Evolutionary conservation across 1,140 invertebrate species (phyloP), one percentile per base, ranked within the genome.

Genomic region (Diploscapter pachys): DNA sequence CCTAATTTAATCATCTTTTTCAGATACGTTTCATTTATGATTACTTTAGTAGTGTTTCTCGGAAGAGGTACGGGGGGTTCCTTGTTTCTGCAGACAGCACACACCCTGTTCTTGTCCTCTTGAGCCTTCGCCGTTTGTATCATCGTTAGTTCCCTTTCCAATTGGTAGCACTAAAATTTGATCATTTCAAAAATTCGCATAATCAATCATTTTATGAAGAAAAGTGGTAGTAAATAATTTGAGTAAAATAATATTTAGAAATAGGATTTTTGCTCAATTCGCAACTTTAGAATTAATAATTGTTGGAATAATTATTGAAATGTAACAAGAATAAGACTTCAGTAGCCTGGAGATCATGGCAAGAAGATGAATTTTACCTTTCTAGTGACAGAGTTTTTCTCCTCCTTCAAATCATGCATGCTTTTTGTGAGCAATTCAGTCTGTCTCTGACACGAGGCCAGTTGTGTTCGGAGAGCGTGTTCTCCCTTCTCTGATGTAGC

Each of bases 331-430:
- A 67, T 13, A 50, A 4, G 13, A 11, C 4, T 63, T 73, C 71
- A 63, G 11, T 57, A 50, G 51, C 2, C 5, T 71, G 6, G 73
- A 49, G 11, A 11, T 55, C 31, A 62, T 31, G 31, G 31, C 31
- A 31, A 31, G 31, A 31, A 31, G 31, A 31, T 48, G 65, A 72
- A 13, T 55, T 53, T 80, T 62, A 57, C 80, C 56, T 73, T 82
- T 13, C 52, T 76, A 61, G 61, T 76, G 63, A 75, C 63, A 4
- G 56, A 57, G 0, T 66, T 61, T 54, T 78, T 77, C 13, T 82
- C 81, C 13, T 81, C 81, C 5, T 76, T 75, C 51, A 79, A 66
- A 31, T 63, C 59, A n/a, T 80, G 63, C 59, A 83, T 82, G 59
- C 79, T 61, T 48, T 70, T 61, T 4, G 84, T 67, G 31, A 81